Percentiles rank a stretch among this genome's conserved stretches.
These are phyloP conservation scores for Macrotis lagotis DNA, from an alignment of 2,113 vertebrate genomes.

Conservation along the genomic window DNA sequence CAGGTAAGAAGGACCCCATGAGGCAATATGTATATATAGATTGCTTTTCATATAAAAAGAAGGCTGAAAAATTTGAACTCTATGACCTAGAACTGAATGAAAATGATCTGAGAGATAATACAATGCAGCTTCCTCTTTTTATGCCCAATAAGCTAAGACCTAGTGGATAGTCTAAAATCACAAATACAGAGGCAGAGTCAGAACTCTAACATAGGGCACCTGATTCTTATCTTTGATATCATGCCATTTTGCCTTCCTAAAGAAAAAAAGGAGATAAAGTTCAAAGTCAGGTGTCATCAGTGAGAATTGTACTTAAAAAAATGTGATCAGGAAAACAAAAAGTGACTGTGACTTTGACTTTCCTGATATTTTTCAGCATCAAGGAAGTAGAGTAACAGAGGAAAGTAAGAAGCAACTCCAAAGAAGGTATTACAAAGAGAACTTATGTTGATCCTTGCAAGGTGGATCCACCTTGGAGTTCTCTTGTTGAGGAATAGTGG, in stretches of 20 bases:
- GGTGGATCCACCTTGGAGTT: not conserved
- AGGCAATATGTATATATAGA: not conserved
- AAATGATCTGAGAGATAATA: not conserved
- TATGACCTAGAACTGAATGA: not conserved
- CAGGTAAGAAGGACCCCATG: not conserved
- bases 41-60: conserved; percentile 9
- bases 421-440: not conserved
- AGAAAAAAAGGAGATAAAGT: not conserved
- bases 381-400: not conserved
- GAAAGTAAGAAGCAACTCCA: not conserved
- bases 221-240: not conserved
- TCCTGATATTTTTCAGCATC: not conserved
- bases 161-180: not conserved
- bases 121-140: not conserved
- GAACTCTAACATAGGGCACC: not conserved
- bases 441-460: not conserved
- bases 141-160: not conserved
- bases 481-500: not conserved
- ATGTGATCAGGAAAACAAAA: conserved; percentile 9
- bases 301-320: not conserved
- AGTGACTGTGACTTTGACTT: not conserved
- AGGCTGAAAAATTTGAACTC: not conserved
- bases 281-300: not conserved
- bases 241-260: not conserved
- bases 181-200: not conserved